Base-by-base conservation (phyloP, 2,797 vertebrate species). In the Ptychadena robeensis region DNA sequence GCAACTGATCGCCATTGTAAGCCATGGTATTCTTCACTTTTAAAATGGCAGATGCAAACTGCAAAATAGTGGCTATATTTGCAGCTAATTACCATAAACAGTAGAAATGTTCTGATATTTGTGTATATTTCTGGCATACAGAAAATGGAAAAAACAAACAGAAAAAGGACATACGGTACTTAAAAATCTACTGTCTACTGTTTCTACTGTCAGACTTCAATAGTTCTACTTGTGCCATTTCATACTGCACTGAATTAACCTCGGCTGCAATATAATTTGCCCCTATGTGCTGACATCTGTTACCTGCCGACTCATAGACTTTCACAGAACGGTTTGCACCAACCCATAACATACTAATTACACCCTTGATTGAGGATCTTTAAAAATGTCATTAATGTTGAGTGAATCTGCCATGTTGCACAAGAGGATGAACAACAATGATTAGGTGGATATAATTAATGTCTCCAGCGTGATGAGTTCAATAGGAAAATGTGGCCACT, bases 341-440 rank as follows among this genome's bases (percentile, higher is more conserved):
- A 65, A 67, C 64, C 75, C 65, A 78, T 68, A 78, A 78, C 67
- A 66, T 68, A 67, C 40, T 78, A 78, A 68, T 78, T 78, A 78
- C 75, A 67, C 38, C 75, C 75, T 78, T 78, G 75, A 78, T 78
- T 53, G 75, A 67, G 75, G 44, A 78, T 78, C 64, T 78, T 78
- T 57, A 78, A 77, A 78, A 78, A 78, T 78, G 75, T 78, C 75
- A 78, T 78, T 78, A 68, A 32, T 68, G 75, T 78, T 78, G 64
- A 78, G 75, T 78, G 75, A 78, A 48, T 78, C 64, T 78, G 64
- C 75, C 75, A 78, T 78, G 75, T 78, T 78, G 75, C 64, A 78
- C 64, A 78, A 78, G 75, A 57, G 75, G 75, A 78, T 67, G 75
- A 78, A 78, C 75, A 78, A 78, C 75, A 78, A 78, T 68, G 75